A percentile compares a stretch with the other conserved stretches of the same genome.
These are phyloP conservation scores for Cantharis rufa DNA, from an alignment of 2,888 invertebrate genomes.

Conservation along the genomic window DNA sequence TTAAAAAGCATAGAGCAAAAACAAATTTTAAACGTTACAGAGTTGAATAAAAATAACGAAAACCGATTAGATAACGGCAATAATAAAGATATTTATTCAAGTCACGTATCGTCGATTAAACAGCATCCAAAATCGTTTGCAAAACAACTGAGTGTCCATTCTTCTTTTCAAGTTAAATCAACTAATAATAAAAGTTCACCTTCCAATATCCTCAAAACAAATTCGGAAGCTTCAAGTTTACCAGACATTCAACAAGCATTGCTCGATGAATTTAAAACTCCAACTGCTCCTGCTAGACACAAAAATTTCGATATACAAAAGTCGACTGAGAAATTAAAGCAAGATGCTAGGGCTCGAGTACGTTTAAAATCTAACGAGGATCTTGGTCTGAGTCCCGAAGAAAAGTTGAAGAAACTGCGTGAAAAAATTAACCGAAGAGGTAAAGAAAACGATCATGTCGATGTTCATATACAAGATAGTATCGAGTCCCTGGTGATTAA, in stretches of 20 bases:
- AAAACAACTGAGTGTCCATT: slow-evolving; percentile 43
- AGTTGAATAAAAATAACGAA: background rate
- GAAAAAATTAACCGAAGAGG: slow-evolving; percentile 48
- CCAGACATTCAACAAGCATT: slow-evolving; percentile 54
- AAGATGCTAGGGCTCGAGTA: slow-evolving; percentile 64
- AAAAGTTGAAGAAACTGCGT: slow-evolving; percentile 62
- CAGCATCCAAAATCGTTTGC: slow-evolving; percentile 33
- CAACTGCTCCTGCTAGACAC: slow-evolving; percentile 58
- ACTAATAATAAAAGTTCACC: slow-evolving; percentile 12
- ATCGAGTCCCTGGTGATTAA: slow-evolving; percentile 46
- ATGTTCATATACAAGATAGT: slow-evolving; percentile 42
- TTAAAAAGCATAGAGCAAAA: slow-evolving; percentile 34
- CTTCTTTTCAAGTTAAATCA: slow-evolving; percentile 33
- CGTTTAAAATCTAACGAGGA: slow-evolving; percentile 74
- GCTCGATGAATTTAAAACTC: slow-evolving; percentile 56
- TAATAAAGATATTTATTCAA: background rate
- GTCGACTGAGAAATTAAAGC: slow-evolving; percentile 64
- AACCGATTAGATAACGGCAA: slow-evolving; percentile 14
- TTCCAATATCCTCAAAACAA: slow-evolving; percentile 41
- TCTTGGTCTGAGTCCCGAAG: slow-evolving; percentile 72
- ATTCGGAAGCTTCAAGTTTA: slow-evolving; percentile 53
- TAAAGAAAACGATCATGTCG: slow-evolving; percentile 39
- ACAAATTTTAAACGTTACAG: background rate
- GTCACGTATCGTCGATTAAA: slow-evolving; percentile 28
- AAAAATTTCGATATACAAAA: slow-evolving; percentile 55